phyloP scores from a whole-genome alignment of 2,797 vertebrate species.

The Gymnothorax reevesii region DNA sequence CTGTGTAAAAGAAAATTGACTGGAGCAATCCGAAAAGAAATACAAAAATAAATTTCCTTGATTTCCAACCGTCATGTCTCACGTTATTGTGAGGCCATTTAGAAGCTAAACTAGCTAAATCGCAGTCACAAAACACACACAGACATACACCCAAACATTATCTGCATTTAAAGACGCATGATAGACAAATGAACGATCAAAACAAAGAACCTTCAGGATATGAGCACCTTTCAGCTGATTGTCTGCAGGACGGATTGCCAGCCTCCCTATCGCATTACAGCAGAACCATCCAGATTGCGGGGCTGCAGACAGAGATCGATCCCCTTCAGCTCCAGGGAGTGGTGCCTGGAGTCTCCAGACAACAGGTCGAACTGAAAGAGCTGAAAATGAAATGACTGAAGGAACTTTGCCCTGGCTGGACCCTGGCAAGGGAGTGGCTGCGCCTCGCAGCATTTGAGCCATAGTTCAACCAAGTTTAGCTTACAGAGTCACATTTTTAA shows the following conservation, averaged over 20 bases:
- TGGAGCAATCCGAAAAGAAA: not conserved
- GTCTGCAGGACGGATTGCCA: not conserved
- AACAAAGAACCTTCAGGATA: not conserved
- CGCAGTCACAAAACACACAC: not conserved
- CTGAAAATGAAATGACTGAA: not conserved
- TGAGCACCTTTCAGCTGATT: conserved; percentile 15
- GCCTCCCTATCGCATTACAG: not conserved
- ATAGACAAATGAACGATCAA: not conserved
- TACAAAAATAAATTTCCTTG: not conserved
- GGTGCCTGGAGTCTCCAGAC: not conserved
- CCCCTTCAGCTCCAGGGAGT: not conserved
- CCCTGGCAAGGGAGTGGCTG: conserved; percentile 39
- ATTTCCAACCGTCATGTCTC: not conserved
- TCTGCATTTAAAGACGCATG: not conserved
- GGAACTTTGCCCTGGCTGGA: conserved; percentile 43
- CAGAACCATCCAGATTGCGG: not conserved
- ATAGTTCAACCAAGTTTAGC: not conserved
- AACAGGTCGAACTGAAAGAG: not conserved
- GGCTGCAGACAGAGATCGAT: not conserved
- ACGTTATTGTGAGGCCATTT: not conserved
- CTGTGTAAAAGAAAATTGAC: not conserved
- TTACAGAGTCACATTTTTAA: not conserved
- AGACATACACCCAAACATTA: conserved; percentile 28
- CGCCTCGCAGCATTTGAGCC: not conserved
- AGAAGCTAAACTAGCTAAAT: not conserved